A percentile compares a stretch with the other conserved stretches of the same genome.
These are phyloP conservation scores for Orestias chungarensis DNA, from an alignment of 2,797 vertebrate genomes.

Conservation along the genomic window DNA sequence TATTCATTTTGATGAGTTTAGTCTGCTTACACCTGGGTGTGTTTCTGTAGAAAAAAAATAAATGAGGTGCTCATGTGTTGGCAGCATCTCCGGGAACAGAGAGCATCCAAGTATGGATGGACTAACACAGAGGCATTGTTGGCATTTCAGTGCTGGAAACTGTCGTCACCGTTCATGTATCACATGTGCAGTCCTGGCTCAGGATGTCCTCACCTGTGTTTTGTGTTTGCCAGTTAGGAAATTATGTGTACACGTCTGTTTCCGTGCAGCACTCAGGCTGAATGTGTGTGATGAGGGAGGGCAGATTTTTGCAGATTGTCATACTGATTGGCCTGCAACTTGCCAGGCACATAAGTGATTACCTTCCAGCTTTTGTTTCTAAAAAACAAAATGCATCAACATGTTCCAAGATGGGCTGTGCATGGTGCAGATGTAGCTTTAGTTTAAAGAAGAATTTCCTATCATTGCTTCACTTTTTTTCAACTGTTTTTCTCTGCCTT, in stretches of 20 bases:
- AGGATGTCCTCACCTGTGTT: constrained; percentile 47
- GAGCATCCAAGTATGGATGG: constrained; percentile 43
- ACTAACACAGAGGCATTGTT: constrained; percentile 50
- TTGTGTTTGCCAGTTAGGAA: constrained; percentile 50
- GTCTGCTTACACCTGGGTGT: constrained; percentile 23
- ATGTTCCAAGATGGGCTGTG: constrained; percentile 6
- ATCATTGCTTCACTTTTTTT: constrained; percentile 17
- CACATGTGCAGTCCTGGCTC: constrained; percentile 44
- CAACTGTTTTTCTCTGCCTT: constrained; percentile 18
- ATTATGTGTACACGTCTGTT: constrained; percentile 50
- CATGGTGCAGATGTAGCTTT: constrained; percentile 13
- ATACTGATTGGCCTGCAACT: constrained; percentile 18
- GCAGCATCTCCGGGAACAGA: constrained; percentile 34
- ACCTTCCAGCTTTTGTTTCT: constrained; percentile 14
- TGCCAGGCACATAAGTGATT: constrained; percentile 23
- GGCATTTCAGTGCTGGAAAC: constrained; percentile 26
- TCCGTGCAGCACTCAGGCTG: constrained; percentile 31
- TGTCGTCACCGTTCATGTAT: constrained; percentile 43
- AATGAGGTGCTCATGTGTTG: constrained; percentile 49
- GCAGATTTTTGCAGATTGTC: constrained; percentile 23
- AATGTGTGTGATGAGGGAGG: constrained; percentile 19
- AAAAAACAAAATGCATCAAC: not conserved
- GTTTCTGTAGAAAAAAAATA: constrained; percentile 22
- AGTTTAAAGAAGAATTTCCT: constrained; percentile 8
- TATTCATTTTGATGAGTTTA: constrained; percentile 11